phyloP scores from a whole-genome alignment of 64 coral and sea anemone species.

The Acropora yongei region DNA sequence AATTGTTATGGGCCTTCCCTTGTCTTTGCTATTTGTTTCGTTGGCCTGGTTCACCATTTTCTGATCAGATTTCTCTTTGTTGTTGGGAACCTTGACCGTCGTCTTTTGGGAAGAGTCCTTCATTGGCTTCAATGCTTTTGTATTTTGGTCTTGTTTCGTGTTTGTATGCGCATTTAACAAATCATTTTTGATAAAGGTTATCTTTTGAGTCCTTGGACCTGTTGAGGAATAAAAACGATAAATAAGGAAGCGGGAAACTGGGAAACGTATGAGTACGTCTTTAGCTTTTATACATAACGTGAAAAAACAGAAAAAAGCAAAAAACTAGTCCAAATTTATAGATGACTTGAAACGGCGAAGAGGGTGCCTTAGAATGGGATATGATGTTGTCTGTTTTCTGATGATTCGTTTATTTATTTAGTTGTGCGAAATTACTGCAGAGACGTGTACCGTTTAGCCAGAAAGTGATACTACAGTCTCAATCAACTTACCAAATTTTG shows the following conservation, averaged over 20 bases:
- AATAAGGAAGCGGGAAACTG: not conserved
- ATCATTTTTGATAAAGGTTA: conserved; percentile 18
- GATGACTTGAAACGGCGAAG: too few species aligned
- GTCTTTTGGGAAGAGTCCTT: not conserved
- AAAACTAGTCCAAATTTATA: too few species aligned
- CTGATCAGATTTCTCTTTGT: conserved; percentile 10
- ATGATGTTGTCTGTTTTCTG: too few species aligned
- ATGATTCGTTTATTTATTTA: too few species aligned
- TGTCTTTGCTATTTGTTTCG: not conserved
- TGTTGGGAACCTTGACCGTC: not conserved
- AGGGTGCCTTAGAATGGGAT: too few species aligned
- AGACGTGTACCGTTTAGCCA: too few species aligned
- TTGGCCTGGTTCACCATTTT: not conserved
- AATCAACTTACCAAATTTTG: not conserved
- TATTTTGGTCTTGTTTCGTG: not conserved
- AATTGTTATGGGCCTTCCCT: not conserved
- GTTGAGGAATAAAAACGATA: not conserved
- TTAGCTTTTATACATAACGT: too few species aligned
- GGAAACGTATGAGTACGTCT: too few species aligned
- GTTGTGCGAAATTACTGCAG: too few species aligned
- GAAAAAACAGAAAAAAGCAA: too few species aligned
- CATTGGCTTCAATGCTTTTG: not conserved
- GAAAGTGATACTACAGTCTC: too few species aligned
- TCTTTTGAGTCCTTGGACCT: conserved; percentile 17
- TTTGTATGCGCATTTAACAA: not conserved